These are phyloP conservation scores for Chrysotoxum bicinctum DNA, from an alignment of 2,888 invertebrate genomes.

Conservation along the genomic window DNA sequence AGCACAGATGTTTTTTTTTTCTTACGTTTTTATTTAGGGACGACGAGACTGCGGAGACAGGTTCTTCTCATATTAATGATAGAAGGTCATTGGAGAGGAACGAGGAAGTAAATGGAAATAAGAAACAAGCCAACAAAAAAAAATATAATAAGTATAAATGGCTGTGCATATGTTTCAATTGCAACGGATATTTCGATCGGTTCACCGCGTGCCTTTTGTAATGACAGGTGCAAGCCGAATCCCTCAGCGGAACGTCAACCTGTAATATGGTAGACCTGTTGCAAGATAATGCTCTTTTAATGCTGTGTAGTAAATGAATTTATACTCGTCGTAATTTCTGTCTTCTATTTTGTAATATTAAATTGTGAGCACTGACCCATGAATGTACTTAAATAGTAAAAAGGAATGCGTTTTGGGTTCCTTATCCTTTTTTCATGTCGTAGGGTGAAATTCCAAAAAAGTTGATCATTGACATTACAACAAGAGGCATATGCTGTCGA, in stretches of 20 bases:
- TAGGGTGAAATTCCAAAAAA: neutral
- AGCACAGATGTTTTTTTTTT: slow-evolving; percentile 8
- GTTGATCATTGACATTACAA: neutral
- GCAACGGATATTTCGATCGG: slow-evolving; percentile 64
- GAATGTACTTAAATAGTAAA: slow-evolving; percentile 19
- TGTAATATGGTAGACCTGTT: slow-evolving; percentile 59
- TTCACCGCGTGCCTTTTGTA: slow-evolving; percentile 66
- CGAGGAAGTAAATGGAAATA: slow-evolving; percentile 35
- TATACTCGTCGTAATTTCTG: slow-evolving; percentile 4
- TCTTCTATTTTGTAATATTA: neutral
- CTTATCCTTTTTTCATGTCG: slow-evolving; percentile 17
- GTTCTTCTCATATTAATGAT: slow-evolving; percentile 25
- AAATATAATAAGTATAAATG: slow-evolving; percentile 27
- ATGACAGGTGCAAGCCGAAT: slow-evolving; percentile 64
- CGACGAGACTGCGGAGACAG: slow-evolving; percentile 34
- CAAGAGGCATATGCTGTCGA: slow-evolving; percentile 11
- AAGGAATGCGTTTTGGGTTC: slow-evolving; percentile 6
- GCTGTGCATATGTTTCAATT: slow-evolving; percentile 56
- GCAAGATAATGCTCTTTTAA: slow-evolving; percentile 31
- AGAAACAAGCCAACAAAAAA: slow-evolving; percentile 2
- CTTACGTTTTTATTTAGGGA: slow-evolving; percentile 7
- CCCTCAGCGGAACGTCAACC: slow-evolving; percentile 64
- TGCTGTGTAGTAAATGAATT: neutral
- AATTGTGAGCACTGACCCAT: slow-evolving; percentile 57
- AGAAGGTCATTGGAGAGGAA: slow-evolving; percentile 62